phyloP scores from a whole-genome alignment of 2,888 invertebrate genomes.

The Aethes cnicana region DNA sequence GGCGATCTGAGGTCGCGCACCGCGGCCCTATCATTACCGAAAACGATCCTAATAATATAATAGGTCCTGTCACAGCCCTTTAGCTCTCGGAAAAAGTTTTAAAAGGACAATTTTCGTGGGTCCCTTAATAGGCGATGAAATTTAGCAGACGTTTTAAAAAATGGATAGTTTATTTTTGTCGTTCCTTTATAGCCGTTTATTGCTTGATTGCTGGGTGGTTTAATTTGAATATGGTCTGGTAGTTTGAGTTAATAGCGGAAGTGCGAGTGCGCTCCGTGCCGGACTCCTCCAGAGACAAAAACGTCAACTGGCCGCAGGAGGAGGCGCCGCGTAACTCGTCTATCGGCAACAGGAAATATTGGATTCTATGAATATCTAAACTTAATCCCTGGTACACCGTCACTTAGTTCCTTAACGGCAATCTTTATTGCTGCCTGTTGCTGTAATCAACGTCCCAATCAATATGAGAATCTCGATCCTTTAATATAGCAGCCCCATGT shows the following conservation, averaged over 20 bases:
- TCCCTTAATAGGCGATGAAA: slow-evolving; percentile 64
- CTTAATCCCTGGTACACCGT: neutral
- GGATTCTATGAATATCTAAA: slow-evolving; percentile 4
- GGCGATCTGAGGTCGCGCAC: slow-evolving; percentile 68
- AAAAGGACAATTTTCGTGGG: slow-evolving; percentile 73
- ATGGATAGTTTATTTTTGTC: slow-evolving; percentile 60
- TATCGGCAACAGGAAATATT: slow-evolving; percentile 5
- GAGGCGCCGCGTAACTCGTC: slow-evolving; percentile 1
- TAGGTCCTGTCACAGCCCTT: slow-evolving; percentile 77
- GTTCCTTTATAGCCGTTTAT: slow-evolving; percentile 47
- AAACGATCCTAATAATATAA: slow-evolving; percentile 81
- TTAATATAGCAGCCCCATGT: too few species aligned
- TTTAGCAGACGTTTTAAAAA: slow-evolving; percentile 71
- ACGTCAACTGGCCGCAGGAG: slow-evolving; percentile 13
- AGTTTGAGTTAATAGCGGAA: slow-evolving; percentile 46
- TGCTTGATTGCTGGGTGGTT: slow-evolving; percentile 43
- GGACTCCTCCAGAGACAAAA: slow-evolving; percentile 21
- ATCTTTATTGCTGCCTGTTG: too few species aligned
- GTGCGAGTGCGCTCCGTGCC: slow-evolving; percentile 30
- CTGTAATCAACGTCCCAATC: too few species aligned
- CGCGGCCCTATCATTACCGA: slow-evolving; percentile 76
- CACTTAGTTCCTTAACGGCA: neutral
- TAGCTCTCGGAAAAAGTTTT: slow-evolving; percentile 58
- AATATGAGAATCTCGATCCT: too few species aligned
- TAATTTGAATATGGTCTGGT: slow-evolving; percentile 44